Evolutionary conservation across 2,797 vertebrate genomes (phyloP), one percentile per base, ranked within the genome.

Genomic region (Eospalax fontanierii): DNA sequence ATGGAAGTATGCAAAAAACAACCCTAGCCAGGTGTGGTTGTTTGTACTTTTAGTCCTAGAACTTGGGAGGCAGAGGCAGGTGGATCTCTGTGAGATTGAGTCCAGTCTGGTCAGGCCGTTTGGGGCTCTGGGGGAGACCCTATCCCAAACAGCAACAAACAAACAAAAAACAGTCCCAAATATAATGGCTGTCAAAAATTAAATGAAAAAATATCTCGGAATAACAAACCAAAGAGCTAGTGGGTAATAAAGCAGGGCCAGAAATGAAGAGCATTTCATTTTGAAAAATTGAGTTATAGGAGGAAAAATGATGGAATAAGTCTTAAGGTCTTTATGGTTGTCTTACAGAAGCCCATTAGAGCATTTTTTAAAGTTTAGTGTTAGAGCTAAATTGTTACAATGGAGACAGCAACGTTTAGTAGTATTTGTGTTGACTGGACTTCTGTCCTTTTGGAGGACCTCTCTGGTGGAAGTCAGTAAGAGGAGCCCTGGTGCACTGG

Each of bases 141-240:
- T 54, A 12, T 14, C 50, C 50, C 14, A 2, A 9, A 54, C 9
- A 54, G 14, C 50, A 54, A 54, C 50, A 54, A n/a, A 24, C 19
- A 63, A 63, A 70, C 35, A 14, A n/a, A n/a, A 35, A 93, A 43
- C 75, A 33, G 11, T 63, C 87, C 54, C 74, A 76, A 33, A 28
- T 78, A 12, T n/a, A 78, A 78, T 83, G 83, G 7, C 38, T 61
- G 0, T 74, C 50, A 40, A 73, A 92, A 92, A 54, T 86, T 68
- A 92, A 92, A 46, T 86, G 75, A 92, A 79, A 89, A 92, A 35
- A 4, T 86, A 6, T 78, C 43, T 71, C 80, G 59, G 33, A 90
- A 33, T 87, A 63, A 92, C 68, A 91, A 40, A 75, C 80, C 26
- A 46, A 46, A 83, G 83, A 74, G 80, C 40, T 54, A 24, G 21